Evolutionary conservation across 2,888 invertebrate genomes (phyloP).

Genomic region (Spilarctia lutea): DNA sequence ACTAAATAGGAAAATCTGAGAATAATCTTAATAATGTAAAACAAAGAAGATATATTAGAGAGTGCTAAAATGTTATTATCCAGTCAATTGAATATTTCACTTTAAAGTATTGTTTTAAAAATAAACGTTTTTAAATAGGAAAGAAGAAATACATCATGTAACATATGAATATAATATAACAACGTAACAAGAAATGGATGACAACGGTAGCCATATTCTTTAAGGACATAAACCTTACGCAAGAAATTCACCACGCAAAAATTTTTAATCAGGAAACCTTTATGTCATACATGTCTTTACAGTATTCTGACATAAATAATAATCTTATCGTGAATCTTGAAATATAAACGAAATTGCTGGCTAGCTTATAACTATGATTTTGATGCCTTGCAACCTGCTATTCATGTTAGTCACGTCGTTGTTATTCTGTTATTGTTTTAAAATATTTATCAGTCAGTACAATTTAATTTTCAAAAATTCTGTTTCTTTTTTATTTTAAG

Average conservation of each 20-base stretch:
- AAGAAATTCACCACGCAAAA: not conserved
- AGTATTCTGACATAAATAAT: not conserved
- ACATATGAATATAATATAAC: not conserved
- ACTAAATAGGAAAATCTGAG: not conserved
- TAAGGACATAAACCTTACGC: not conserved
- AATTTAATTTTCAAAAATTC: constrained; percentile 28
- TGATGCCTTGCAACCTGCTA: not conserved
- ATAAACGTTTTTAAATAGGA: not conserved
- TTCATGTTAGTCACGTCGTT: not conserved
- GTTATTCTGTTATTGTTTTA: not conserved
- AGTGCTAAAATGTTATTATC: not conserved
- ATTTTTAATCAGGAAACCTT: not conserved
- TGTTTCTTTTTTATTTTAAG: no score
- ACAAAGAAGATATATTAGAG: not conserved
- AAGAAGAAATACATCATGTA: not conserved
- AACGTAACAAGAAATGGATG: not conserved
- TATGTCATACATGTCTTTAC: not conserved
- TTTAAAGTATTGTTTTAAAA: not conserved
- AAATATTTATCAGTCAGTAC: not conserved
- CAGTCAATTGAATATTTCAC: not conserved
- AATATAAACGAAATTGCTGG: no score
- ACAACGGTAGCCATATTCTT: not conserved
- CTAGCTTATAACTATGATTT: not conserved
- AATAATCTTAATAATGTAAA: not conserved
- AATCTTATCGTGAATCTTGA: not conserved